A percentile compares a stretch with the other conserved stretches of the same genome.
Conservation (phyloP, 2,888 invertebrate species). For the Frankliniella fusca region DNA sequence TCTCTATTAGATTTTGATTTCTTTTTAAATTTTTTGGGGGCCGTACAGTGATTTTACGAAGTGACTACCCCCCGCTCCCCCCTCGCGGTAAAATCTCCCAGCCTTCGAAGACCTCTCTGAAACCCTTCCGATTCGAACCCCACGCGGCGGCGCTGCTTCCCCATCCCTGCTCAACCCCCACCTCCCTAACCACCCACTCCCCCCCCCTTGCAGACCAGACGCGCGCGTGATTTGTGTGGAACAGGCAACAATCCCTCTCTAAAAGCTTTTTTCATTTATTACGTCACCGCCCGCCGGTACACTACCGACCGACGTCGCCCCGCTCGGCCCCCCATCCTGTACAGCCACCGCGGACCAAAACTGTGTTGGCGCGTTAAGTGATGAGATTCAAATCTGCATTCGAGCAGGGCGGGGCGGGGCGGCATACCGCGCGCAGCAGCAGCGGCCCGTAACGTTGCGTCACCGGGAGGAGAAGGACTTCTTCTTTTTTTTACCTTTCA, state of each 20-base stretch:
- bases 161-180: neutral
- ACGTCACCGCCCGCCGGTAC: neutral
- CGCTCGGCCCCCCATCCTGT: too few species aligned
- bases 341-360: too few species aligned
- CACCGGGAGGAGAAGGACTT: too few species aligned
- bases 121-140: neutral
- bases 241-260: neutral
- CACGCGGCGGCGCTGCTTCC: neutral
- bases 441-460: too few species aligned
- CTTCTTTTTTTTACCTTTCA: too few species aligned
- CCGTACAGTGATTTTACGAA: neutral
- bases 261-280: constrained; percentile 27
- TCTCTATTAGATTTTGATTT: too few species aligned
- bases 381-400: neutral
- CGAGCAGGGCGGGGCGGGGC: too few species aligned
- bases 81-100: neutral
- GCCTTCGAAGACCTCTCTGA: neutral
- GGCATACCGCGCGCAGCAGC: too few species aligned
- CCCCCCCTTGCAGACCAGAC: neutral
- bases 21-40: too few species aligned
- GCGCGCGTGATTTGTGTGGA: constrained; percentile 13
- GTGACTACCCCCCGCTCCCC: neutral
- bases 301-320: too few species aligned
- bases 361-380: neutral
- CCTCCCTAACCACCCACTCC: too few species aligned